These are phyloP conservation scores for Aphodius granarius DNA, from an alignment of 2,888 invertebrate genomes.

Conservation along the genomic window DNA sequence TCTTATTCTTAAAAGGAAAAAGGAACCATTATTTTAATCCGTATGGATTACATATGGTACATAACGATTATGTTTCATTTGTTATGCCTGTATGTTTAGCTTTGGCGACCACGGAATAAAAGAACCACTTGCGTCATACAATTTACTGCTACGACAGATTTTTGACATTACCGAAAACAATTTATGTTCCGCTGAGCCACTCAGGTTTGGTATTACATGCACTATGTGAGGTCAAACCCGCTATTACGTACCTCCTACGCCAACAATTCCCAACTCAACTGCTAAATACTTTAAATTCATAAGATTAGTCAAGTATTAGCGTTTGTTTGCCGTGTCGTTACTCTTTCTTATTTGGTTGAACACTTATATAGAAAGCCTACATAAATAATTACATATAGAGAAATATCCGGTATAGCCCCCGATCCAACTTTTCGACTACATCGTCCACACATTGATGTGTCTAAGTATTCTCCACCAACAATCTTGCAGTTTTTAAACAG, in stretches of 20 bases:
- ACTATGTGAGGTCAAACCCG: neutral
- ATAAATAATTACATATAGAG: neutral
- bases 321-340: neutral
- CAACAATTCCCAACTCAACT: neutral
- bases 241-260: neutral
- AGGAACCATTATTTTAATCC: neutral
- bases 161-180: neutral
- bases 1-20: neutral
- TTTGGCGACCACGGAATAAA: neutral
- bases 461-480: too few species aligned
- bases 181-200: neutral
- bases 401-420: too few species aligned
- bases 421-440: too few species aligned
- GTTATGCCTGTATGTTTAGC: neutral
- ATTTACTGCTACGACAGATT: neutral
- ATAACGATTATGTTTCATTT: neutral
- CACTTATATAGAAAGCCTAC: neutral
- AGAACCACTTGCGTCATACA: neutral
- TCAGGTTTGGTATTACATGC: neutral
- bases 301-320: neutral
- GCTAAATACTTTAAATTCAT: neutral
- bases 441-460: too few species aligned
- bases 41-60: neutral
- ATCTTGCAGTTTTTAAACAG: too few species aligned
- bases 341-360: neutral